These are phyloP conservation scores for Molothrus aeneus DNA, from an alignment of 2,797 vertebrate species.

Conservation along the genomic window DNA sequence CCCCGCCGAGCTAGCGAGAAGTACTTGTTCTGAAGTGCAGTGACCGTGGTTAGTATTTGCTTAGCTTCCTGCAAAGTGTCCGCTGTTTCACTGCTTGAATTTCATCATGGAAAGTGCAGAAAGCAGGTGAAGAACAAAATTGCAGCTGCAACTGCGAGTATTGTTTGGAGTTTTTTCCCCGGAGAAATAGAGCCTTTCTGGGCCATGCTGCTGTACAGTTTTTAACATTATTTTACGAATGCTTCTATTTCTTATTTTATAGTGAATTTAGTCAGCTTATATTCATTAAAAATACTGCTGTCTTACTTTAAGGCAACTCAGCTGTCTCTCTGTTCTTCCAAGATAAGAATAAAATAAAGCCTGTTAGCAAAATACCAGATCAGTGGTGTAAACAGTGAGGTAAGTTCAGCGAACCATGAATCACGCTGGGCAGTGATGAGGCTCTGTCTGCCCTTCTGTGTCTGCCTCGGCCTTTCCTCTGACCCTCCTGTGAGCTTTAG, in stretches of 20 bases:
- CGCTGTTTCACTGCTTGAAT: rapidly evolving
- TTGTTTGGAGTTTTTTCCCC: rapidly evolving
- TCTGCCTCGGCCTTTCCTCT: neutral
- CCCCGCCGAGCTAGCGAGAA: too few species aligned
- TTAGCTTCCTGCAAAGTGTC: neutral
- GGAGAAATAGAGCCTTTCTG: neutral
- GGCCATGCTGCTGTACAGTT: neutral
- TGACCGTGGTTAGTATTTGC: neutral
- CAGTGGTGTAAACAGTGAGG: neutral
- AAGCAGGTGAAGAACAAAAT: neutral
- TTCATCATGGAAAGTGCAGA: rapidly evolving
- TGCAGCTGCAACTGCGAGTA: too few species aligned
- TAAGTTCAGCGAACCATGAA: neutral
- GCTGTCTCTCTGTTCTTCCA: neutral
- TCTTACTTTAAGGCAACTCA: neutral
- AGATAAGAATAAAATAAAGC: neutral
- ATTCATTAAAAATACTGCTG: neutral
- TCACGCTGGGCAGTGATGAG: neutral
- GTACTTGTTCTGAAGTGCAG: neutral
- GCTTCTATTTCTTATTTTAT: neutral
- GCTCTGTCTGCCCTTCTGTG: neutral
- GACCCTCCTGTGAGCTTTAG: neutral
- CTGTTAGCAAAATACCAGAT: neutral
- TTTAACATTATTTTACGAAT: neutral
- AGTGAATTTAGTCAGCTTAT: neutral